phyloP scores from a whole-genome alignment of 2,797 vertebrate genomes.

The Delichon dasypus region DNA sequence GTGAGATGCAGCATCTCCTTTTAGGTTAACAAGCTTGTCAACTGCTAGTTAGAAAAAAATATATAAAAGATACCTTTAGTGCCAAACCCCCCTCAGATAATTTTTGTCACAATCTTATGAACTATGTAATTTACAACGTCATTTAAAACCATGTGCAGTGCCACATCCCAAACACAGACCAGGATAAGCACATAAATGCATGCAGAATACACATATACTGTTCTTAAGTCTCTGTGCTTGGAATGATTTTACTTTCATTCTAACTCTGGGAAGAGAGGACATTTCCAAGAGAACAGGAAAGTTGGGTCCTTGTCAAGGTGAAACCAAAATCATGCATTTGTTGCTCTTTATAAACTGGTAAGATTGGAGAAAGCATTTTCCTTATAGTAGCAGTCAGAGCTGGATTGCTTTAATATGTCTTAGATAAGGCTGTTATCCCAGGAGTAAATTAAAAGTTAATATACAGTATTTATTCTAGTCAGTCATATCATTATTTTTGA shows the following conservation, averaged over 20 bases:
- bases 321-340: not conserved
- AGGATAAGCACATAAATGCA: not conserved
- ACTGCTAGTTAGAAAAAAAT: not conserved
- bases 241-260: not conserved
- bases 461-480: not conserved
- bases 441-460: constrained; percentile 1
- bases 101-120: not conserved
- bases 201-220: not conserved
- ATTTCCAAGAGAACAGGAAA: not conserved
- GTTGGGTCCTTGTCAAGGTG: not conserved
- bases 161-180: not conserved
- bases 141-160: not conserved
- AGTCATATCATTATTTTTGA: not conserved
- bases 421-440: not conserved
- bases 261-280: not conserved
- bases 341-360: not conserved
- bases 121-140: not conserved
- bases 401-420: not conserved
- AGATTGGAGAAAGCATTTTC: not conserved
- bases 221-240: not conserved
- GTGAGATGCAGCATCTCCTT: constrained; percentile 36
- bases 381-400: not conserved
- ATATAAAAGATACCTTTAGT: not conserved
- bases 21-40: constrained; percentile 57
- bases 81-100: not conserved